These are phyloP conservation scores for Tortricodes alternella DNA, from an alignment of 2,888 invertebrate genomes.

Conservation along the genomic window DNA sequence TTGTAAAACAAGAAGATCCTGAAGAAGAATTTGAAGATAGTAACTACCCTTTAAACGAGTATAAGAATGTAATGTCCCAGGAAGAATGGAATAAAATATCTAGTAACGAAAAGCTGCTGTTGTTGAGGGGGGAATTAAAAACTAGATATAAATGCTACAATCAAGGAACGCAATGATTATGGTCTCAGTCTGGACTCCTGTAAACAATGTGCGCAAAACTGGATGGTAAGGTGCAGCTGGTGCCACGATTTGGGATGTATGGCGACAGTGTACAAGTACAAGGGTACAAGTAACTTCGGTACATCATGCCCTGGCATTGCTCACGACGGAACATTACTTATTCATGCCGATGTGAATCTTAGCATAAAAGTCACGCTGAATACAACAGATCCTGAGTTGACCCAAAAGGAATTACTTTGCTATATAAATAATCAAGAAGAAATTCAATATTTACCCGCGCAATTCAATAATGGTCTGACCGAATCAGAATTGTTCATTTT, in stretches of 20 bases:
- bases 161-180: not conserved
- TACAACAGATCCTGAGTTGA: too few relatives aligned
- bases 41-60: not conserved
- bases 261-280: not conserved
- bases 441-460: too few relatives aligned
- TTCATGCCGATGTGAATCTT: too few relatives aligned
- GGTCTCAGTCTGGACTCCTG: not conserved
- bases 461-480: too few relatives aligned
- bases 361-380: too few relatives aligned
- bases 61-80: not conserved
- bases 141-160: not conserved
- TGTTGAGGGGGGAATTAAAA: not conserved
- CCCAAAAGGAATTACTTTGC: too few relatives aligned
- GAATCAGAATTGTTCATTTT: too few relatives aligned
- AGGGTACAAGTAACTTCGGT: not conserved
- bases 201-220: not conserved
- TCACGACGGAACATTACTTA: not conserved
- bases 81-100: not conserved
- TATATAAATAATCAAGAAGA: too few relatives aligned
- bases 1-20: not conserved
- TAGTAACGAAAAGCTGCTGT: not conserved
- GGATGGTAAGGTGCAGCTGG: not conserved
- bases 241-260: not conserved
- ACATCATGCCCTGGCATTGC: not conserved
- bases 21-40: not conserved